These are phyloP conservation scores for Eilema griseolum DNA, from an alignment of 2,888 invertebrate species.

Conservation along the genomic window DNA sequence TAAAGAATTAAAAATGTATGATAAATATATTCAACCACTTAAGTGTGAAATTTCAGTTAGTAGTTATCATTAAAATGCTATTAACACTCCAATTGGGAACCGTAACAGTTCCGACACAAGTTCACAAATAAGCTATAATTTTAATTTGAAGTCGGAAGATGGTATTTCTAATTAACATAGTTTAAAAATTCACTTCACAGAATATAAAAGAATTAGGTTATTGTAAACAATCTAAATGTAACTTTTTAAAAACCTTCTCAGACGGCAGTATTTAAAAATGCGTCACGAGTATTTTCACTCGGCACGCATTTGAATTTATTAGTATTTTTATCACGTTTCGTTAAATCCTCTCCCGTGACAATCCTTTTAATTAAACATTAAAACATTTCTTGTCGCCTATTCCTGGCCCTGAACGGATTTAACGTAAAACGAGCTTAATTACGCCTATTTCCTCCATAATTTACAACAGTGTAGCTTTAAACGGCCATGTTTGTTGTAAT, in stretches of 20 bases:
- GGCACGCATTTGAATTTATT: constrained; percentile 52
- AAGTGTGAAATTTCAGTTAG: not conserved
- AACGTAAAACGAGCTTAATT: constrained; percentile 54
- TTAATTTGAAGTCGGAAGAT: not conserved
- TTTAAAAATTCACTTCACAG: constrained; percentile 6
- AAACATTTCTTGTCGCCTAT: constrained; percentile 55
- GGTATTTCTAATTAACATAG: constrained; percentile 21
- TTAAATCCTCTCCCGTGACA: constrained; percentile 56
- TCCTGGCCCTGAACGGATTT: constrained; percentile 49
- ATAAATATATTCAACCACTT: not conserved
- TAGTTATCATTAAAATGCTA: not conserved
- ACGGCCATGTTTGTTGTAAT: constrained; percentile 28
- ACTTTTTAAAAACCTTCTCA: not conserved
- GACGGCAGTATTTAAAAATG: constrained; percentile 28
- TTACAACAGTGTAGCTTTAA: constrained; percentile 46
- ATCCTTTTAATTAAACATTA: constrained; percentile 69
- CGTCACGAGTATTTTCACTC: constrained; percentile 32
- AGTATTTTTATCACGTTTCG: constrained; percentile 63
- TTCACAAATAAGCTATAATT: constrained; percentile 11
- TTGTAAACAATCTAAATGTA: constrained; percentile 24
- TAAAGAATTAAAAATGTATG: not conserved
- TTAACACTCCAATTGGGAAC: not conserved
- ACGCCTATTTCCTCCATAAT: constrained; percentile 51
- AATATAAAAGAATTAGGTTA: constrained; percentile 28
- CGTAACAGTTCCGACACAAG: not conserved